Evolutionary conservation across 2,888 invertebrate species (phyloP), one percentile per base, ranked within the genome.

Genomic region (Noctua janthe): DNA sequence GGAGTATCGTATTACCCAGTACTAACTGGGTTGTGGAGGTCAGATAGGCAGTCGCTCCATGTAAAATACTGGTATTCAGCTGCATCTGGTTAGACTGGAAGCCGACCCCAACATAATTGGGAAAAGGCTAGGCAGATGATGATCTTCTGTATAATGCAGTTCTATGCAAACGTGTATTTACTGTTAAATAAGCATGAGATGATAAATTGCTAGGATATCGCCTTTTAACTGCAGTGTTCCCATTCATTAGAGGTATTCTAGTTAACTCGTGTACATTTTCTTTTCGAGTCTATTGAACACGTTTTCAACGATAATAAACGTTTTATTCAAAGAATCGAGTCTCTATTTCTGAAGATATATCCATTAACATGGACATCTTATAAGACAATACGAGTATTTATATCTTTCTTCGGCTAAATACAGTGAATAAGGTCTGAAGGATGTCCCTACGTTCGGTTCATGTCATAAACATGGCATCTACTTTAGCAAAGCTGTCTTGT

Each of bases 401-500:
- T 71, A 39, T 84, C 35, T 85, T 62, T 64, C n/a, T 67, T 67
- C 11, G 39, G 35, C 62, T 71, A 43, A 81, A 80, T 78, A 56
- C 54, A 47, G 43, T 78, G 51, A 59, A 86, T 86, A 82, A 20
- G 56, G 35, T 39, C 49, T 76, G 49, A 71, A 69, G 29, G n/a
- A 43, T 71, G 66, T 51, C 64, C 39, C 49, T 72, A 71, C 74
- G 59, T n/a, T 78, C 11, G 56, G 78, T 71, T 76, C 51, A 74
- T 76, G 82, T 83, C 84, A 80, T 76, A 81, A 81, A 84, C 79
- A 84, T 72, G 47, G 74, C 76, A 78, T 82, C 74, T 39, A 39
- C 49, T 83, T 76, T 79, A 77, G 71, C 78, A 80, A 72, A 80
- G 80, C 71, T 84, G 82, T 82, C 83, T 86, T 87, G 84, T 81